phyloP scores from a whole-genome alignment of 2,888 invertebrate species.

The Lochmaea crataegi region DNA sequence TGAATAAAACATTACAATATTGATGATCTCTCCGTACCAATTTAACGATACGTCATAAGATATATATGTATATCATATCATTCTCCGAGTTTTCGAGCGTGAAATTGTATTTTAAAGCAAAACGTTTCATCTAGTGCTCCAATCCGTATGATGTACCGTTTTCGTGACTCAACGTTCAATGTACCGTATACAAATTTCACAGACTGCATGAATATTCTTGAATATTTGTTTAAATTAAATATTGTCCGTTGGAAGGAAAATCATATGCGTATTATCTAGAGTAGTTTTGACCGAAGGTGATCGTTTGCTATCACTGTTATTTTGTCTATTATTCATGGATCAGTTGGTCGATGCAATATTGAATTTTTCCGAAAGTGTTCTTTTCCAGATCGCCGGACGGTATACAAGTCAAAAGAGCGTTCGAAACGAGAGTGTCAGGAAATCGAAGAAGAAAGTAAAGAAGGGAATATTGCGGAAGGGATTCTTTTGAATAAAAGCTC shows the following conservation, averaged over 20 bases:
- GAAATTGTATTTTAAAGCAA: constrained; percentile 46
- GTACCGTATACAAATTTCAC: constrained; percentile 29
- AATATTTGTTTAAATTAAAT: constrained; percentile 36
- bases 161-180: constrained; percentile 37
- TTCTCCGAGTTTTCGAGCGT: constrained; percentile 36
- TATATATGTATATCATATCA: constrained; percentile 37
- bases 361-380: background rate
- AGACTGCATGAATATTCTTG: constrained; percentile 40
- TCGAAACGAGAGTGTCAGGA: too few species aligned
- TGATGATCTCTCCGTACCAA: constrained; percentile 42
- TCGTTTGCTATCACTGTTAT: too few species aligned
- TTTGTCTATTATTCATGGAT: background rate
- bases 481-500: too few species aligned
- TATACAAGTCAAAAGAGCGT: too few species aligned
- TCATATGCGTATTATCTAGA: background rate
- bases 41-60: constrained; percentile 39
- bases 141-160: constrained; percentile 34
- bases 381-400: too few species aligned
- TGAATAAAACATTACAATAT: constrained; percentile 40
- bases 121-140: constrained; percentile 33
- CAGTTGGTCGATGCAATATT: background rate
- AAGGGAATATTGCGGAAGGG: too few species aligned
- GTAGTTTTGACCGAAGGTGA: background rate
- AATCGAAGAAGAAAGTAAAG: too few species aligned
- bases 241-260: background rate